These are phyloP conservation scores for Antitype chi DNA, from an alignment of 2,888 invertebrate species.

Conservation along the genomic window DNA sequence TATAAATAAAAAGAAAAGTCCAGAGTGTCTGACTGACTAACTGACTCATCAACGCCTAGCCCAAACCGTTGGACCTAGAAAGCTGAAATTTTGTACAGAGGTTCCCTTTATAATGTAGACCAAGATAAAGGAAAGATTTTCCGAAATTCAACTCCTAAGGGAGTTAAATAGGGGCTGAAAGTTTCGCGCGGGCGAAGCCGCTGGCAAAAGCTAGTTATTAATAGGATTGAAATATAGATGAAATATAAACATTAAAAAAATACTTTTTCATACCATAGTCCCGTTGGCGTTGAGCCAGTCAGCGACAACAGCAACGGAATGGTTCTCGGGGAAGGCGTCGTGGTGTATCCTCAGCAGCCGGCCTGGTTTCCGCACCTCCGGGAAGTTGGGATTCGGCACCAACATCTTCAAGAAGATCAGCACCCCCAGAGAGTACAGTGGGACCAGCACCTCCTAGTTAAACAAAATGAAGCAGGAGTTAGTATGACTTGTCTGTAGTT, in stretches of 20 bases:
- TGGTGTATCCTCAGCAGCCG: conserved; percentile 91
- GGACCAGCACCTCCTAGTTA: conserved; percentile 94
- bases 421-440: conserved; percentile 94
- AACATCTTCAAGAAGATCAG: conserved; percentile 94
- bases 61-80: no score
- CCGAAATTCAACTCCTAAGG: no score
- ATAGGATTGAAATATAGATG: not conserved
- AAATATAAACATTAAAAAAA: not conserved
- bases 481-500: not conserved
- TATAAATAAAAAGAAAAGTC: no score
- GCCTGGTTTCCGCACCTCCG: conserved; percentile 92
- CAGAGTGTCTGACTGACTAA: no score
- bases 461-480: not conserved
- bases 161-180: no score
- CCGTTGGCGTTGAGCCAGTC: conserved; percentile 89
- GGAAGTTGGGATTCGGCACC: conserved; percentile 94
- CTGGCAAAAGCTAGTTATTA: no score
- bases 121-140: no score
- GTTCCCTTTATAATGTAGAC: no score
- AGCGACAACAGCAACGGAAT: conserved; percentile 93
- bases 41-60: no score
- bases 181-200: no score
- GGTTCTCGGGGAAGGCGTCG: conserved; percentile 85
- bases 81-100: no score
- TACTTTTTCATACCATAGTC: conserved; percentile 76